These are phyloP conservation scores for Danaus plexippus DNA, from an alignment of 1,140 invertebrate species.

Conservation along the genomic window DNA sequence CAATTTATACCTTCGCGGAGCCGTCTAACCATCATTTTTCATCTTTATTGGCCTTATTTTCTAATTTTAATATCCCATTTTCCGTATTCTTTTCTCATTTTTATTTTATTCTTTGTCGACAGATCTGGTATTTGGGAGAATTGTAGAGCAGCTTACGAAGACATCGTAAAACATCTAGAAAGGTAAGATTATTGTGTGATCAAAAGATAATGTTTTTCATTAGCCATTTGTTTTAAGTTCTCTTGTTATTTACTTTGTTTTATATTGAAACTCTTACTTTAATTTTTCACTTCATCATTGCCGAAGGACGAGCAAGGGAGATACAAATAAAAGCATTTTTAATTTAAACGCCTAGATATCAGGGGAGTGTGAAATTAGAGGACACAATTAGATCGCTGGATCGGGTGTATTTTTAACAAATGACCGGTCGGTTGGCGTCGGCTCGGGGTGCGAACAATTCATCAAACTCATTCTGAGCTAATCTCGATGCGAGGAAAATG, in stretches of 20 bases:
- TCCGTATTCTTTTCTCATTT: slow-evolving; percentile 43
- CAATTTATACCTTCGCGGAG: slow-evolving; percentile 25
- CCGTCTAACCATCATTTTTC: slow-evolving; percentile 22
- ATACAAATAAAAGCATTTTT: slow-evolving; percentile 25
- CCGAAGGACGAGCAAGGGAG: no score
- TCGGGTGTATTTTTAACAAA: slow-evolving; percentile 72
- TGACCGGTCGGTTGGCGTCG: slow-evolving; percentile 48
- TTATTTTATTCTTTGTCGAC: slow-evolving; percentile 68
- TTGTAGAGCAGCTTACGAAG: slow-evolving; percentile 92
- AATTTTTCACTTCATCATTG: slow-evolving; percentile 1
- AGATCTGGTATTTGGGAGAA: slow-evolving; percentile 95
- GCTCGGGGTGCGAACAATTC: slow-evolving; percentile 60
- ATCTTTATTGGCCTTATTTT: slow-evolving; percentile 34
- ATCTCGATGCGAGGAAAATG: slow-evolving; percentile 71
- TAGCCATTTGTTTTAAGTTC: not conserved
- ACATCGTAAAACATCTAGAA: slow-evolving; percentile 93
- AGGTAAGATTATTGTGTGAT: slow-evolving; percentile 74
- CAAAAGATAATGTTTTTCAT: no score
- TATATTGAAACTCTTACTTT: slow-evolving; percentile 13
- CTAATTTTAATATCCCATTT: slow-evolving; percentile 29
- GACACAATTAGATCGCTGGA: slow-evolving; percentile 69
- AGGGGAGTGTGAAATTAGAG: slow-evolving; percentile 69
- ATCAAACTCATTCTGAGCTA: slow-evolving; percentile 71
- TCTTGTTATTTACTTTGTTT: slow-evolving; percentile 4
- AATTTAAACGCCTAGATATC: slow-evolving; percentile 56